These are phyloP conservation scores for Phenganax stokvisi DNA, from an alignment of 92 coral and sea anemone species.

Conservation along the genomic window DNA sequence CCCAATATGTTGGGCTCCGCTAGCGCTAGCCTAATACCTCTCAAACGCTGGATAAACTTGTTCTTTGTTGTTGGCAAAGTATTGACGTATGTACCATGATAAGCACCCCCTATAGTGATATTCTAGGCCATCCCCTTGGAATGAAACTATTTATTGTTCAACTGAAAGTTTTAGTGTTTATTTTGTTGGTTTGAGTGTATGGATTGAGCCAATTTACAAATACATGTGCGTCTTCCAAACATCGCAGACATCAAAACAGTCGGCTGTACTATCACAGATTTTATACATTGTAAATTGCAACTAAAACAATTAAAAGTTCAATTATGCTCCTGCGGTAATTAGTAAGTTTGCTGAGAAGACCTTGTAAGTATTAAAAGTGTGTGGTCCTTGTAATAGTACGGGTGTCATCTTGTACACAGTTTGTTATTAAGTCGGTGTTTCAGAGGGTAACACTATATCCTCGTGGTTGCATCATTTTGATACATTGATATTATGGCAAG, in stretches of 20 bases:
- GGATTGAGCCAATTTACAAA: no score
- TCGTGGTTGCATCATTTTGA: background rate
- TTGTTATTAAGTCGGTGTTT: background rate
- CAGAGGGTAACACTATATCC: background rate
- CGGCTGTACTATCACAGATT: background rate
- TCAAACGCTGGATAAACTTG: background rate
- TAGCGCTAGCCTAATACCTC: no score
- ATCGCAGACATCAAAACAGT: background rate
- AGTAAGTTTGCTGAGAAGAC: background rate
- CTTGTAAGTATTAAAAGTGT: constrained; percentile 12
- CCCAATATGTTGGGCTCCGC: no score
- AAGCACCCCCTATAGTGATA: no score
- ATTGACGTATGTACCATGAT: background rate
- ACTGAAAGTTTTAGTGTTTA: no score
- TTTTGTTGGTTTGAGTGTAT: no score
- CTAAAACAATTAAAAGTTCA: background rate
- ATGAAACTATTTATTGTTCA: no score
- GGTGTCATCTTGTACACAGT: constrained; percentile 2
- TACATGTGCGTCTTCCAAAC: no score
- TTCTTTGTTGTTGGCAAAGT: background rate
- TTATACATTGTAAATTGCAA: background rate
- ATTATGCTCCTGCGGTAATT: background rate
- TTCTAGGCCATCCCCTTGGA: no score
- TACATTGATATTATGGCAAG: background rate
- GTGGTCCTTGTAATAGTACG: background rate